phyloP scores from a whole-genome alignment of 2,888 invertebrate species.

The Ypsolopha scabrella region DNA sequence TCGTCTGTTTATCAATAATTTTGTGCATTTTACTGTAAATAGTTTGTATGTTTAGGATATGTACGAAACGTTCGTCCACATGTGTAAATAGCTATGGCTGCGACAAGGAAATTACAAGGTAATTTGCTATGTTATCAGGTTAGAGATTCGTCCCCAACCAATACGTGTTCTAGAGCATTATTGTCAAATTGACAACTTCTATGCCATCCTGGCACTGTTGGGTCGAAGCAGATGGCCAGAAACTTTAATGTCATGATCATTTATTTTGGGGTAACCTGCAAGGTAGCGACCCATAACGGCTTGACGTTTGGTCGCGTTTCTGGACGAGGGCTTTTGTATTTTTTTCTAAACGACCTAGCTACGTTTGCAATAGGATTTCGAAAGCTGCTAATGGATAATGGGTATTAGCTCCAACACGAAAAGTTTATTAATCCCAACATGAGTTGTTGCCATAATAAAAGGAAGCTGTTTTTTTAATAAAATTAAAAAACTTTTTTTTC shows the following conservation, averaged over 20 bases:
- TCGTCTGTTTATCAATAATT: slow-evolving; percentile 73
- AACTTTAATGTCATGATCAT: not conserved
- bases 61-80: slow-evolving; percentile 79
- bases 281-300: not conserved
- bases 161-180: slow-evolving; percentile 68
- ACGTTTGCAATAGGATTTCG: not conserved
- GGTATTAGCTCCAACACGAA: not conserved
- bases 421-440: no score
- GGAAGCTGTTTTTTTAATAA: no score
- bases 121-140: slow-evolving; percentile 71
- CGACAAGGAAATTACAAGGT: slow-evolving; percentile 99
- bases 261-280: slow-evolving; percentile 1
- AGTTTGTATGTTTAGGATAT: slow-evolving; percentile 79
- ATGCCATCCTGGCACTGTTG: slow-evolving; percentile 17
- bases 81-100: slow-evolving; percentile 98
- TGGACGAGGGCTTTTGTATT: not conserved
- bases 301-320: slow-evolving; percentile 1
- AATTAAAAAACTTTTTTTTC: no score
- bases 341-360: not conserved
- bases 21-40: slow-evolving; percentile 72
- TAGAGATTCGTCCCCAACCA: slow-evolving; percentile 66
- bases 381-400: not conserved
- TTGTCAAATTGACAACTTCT: slow-evolving; percentile 55
- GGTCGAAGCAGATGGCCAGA: slow-evolving; percentile 11
- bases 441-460: not conserved